Evolutionary conservation across 92 coral and sea anemone species (phyloP).

Genomic region (Plumapathes pennacea): DNA sequence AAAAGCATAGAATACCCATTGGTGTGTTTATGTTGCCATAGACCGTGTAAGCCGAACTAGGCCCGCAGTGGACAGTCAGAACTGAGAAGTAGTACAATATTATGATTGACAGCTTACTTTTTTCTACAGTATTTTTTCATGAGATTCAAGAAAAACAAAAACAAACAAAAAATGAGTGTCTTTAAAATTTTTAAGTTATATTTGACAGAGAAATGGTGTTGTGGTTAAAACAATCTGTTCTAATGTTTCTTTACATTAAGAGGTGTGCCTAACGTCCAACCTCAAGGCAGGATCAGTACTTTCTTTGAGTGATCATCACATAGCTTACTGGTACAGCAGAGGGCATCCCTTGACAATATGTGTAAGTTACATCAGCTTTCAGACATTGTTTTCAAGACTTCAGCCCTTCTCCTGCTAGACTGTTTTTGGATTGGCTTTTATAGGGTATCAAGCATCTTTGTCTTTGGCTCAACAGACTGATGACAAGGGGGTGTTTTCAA

Average conservation of each 20-base stretch:
- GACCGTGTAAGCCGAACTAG: no score
- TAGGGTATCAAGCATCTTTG: background rate
- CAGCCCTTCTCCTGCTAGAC: background rate
- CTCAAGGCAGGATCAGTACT: constrained; percentile 67
- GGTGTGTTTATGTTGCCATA: constrained; percentile 72
- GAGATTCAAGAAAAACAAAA: no score
- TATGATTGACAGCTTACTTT: no score
- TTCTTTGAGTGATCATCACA: constrained; percentile 84
- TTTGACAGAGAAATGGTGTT: no score
- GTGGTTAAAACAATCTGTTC: no score
- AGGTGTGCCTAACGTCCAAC: constrained; percentile 84
- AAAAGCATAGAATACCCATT: constrained; percentile 63
- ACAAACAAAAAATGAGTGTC: no score
- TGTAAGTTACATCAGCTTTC: constrained; percentile 86
- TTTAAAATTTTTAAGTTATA: no score
- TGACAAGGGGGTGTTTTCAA: constrained; percentile 91
- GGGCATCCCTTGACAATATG: constrained; percentile 70
- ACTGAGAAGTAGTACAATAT: no score
- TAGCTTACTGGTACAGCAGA: constrained; percentile 67
- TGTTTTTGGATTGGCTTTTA: no score
- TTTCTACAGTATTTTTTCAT: no score
- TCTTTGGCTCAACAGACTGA: constrained; percentile 66
- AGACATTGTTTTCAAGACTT: background rate
- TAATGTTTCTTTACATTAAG: constrained; percentile 20
- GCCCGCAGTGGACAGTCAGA: no score